Evolutionary conservation across 2,888 invertebrate genomes (phyloP), one percentile per base, ranked within the genome.

Genomic region (Zele albiditarsus): DNA sequence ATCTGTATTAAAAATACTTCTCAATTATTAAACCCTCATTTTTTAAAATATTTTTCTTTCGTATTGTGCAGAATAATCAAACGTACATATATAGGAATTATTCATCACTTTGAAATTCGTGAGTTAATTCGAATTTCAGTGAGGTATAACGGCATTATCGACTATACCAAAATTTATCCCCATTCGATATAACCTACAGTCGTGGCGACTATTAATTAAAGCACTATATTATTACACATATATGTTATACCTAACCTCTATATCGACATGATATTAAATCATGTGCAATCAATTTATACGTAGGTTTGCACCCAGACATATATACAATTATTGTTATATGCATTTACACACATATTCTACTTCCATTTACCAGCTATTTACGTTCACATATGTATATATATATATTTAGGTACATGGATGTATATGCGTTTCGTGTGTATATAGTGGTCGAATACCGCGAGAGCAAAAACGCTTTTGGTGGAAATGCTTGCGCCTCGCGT

Each of bases 211-310:
- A 87, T 87, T 87, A 86, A 87, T 87, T 87, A 82, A 53, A 53
- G 8, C 63, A 33, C 33, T 63, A 63, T 63, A 33, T 20, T 31
- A 31, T 20, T 38, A 38, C 33, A 38, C 33, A 33, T 63, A 16
- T 72, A 72, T 85, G 85, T 83, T 83, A 84, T 86, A 86, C 5
- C 1, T 53, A 53, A 53, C 53, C 53, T 53, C 84, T 79, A 62
- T 20, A 72, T 81, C 84, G 84, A 84, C 85, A 83, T 81, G 33
- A 82, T 79, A 84, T 85, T 87, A 86, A 87, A 86, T 87, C 85
- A 85, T 78, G 71, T 82, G 84, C 84, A 83, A 86, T 86, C 84
- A 85, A 84, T 85, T 85, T 84, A 38, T 38, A 38, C 78, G 78
- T 78, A 63, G 73, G 77, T 75, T 80, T 78, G 62, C 46, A 20